Evolutionary conservation across 2,113 vertebrate species (phyloP).

Genomic region (Artemisiospiza belli): DNA sequence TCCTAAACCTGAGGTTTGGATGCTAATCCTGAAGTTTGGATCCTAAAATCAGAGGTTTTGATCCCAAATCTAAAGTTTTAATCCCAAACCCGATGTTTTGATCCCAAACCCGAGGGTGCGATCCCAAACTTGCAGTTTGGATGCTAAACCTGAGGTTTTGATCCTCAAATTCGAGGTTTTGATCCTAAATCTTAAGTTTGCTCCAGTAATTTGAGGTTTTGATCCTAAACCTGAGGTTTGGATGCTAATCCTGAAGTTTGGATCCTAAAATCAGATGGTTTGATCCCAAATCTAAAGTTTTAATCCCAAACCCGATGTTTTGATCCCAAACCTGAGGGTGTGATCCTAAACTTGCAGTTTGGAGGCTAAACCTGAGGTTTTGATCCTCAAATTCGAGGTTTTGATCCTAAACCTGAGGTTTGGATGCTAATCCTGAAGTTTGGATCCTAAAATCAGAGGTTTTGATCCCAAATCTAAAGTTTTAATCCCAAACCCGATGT

Average conservation of each 20-base stretch:
- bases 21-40: rapidly evolving
- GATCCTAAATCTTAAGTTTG: no score
- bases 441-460: background rate
- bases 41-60: rapidly evolving
- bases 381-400: background rate
- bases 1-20: rapidly evolving
- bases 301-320: background rate
- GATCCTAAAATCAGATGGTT: background rate
- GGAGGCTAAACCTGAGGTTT: no score
- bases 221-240: no score
- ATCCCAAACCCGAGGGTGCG: background rate
- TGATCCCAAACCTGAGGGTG: rapidly evolving
- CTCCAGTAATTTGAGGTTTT: background rate
- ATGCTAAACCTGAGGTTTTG: no score
- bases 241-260: no score
- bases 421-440: no score
- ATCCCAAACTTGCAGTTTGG: background rate
- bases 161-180: no score
- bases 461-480: background rate
- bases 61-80: rapidly evolving
- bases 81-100: no score
- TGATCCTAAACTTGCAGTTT: background rate
- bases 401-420: no score
- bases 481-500: no score
- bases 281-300: no score